These are phyloP conservation scores for Drosophila sturtevanti DNA, from an alignment of 1,140 invertebrate species.

Conservation along the genomic window DNA sequence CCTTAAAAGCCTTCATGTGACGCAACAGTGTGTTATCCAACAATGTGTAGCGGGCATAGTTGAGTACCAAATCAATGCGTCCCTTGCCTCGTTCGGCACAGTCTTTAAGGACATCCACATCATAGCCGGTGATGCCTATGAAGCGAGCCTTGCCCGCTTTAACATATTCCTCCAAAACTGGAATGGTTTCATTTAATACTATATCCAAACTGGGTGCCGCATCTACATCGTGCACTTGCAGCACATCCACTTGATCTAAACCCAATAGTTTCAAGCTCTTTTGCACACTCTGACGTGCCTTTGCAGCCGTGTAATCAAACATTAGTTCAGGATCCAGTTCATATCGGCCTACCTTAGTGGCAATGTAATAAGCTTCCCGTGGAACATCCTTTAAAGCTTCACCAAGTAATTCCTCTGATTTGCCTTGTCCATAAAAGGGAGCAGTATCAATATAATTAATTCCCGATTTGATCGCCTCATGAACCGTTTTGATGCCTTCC, in stretches of 20 bases:
- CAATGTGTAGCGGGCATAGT: constrained; percentile 91
- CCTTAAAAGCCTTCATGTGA: constrained; percentile 89
- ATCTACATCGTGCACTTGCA: constrained; percentile 87
- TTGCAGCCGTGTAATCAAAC: constrained; percentile 93
- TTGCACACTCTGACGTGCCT: constrained; percentile 89
- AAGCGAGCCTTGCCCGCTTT: constrained; percentile 89
- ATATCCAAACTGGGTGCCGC: constrained; percentile 86
- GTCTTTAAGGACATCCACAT: constrained; percentile 89
- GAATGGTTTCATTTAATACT: constrained; percentile 93
- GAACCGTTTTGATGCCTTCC: constrained; percentile 88
- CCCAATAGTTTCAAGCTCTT: constrained; percentile 89
- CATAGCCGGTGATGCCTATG: constrained; percentile 95
- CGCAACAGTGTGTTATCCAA: constrained; percentile 90
- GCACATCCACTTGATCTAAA: constrained; percentile 93
- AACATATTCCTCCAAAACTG: constrained; percentile 89
- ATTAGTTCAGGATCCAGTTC: constrained; percentile 88
- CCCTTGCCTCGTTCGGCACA: constrained; percentile 85
- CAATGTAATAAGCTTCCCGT: constrained; percentile 93
- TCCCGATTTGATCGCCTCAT: constrained; percentile 89
- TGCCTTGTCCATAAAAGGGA: constrained; percentile 95
- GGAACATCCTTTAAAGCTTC: constrained; percentile 92
- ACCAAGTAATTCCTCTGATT: constrained; percentile 91
- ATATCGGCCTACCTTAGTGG: constrained; percentile 96
- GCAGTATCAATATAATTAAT: constrained; percentile 96
- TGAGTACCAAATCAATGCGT: constrained; percentile 88